Base-by-base conservation (phyloP, 2,888 invertebrate genomes). In the Kryphioiulus occultus region DNA sequence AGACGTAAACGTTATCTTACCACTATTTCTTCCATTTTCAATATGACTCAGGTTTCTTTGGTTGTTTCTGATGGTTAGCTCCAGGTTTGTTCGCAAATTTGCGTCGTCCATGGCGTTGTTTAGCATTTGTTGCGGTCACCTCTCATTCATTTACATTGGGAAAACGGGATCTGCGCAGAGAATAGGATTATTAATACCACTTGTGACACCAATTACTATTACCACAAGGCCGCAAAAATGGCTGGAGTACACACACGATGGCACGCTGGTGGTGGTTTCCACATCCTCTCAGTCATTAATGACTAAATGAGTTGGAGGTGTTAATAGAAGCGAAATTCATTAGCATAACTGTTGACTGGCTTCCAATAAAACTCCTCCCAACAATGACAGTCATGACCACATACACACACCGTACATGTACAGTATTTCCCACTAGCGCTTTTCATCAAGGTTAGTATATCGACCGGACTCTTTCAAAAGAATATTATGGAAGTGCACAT, bases 371-470 rank as follows among this genome's bases (percentile, higher is more conserved):
- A 59, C 22, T 22, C 59, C 59, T 22, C 59, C 1, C 59, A 59
- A 22, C n/a, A 59, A n/a, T n/a, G n/a, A n/a, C 22, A 59, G n/a
- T 17, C 19, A 59, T 59, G 59, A 59, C 59, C 9, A n/a, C n/a
- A n/a, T n/a, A n/a, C n/a, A n/a, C n/a, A n/a, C n/a, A n/a, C n/a
- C n/a, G n/a, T n/a, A n/a, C n/a, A n/a, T n/a, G n/a, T n/a, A n/a
- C n/a, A n/a, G n/a, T n/a, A n/a, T n/a, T 4, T 19, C 22, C 7
- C n/a, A 4, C 59, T 22, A 22, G n/a, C 22, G 22, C n/a, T n/a
- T 59, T n/a, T 59, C 59, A 59, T 59, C 59, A 59, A 59, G 59
- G 59, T 59, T 59, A 59, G 59, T 22, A n/a, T 59, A 59, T 59
- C 59, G 59, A 59, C 59, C 59, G 59, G 59, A 59, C 59, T n/a